These are phyloP conservation scores for Herminia tarsipennalis DNA, from an alignment of 2,888 invertebrate species.

Conservation along the genomic window DNA sequence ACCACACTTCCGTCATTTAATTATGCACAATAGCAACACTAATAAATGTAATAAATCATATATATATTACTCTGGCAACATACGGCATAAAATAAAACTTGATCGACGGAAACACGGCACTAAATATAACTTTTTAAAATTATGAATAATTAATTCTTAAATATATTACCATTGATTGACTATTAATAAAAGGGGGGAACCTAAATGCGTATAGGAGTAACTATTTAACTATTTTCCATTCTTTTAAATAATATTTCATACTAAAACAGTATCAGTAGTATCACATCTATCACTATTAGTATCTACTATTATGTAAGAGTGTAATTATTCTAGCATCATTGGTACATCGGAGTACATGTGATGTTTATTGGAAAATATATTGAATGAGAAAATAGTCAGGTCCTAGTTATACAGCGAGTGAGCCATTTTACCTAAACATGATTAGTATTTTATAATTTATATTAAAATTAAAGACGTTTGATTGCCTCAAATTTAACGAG, in stretches of 20 bases:
- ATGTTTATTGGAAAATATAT: constrained; percentile 37
- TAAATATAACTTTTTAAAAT: constrained; percentile 58
- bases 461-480: constrained; percentile 33
- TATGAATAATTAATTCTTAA: constrained; percentile 52
- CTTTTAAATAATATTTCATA: constrained; percentile 61
- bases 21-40: constrained; percentile 40
- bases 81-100: constrained; percentile 50
- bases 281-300: constrained; percentile 69
- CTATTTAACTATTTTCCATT: constrained; percentile 64
- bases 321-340: constrained; percentile 41
- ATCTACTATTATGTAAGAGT: constrained; percentile 47
- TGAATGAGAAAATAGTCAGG: constrained; percentile 46
- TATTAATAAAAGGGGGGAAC: constrained; percentile 56
- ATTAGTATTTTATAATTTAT: constrained; percentile 50
- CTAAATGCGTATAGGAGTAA: constrained; percentile 73
- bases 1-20: constrained; percentile 54
- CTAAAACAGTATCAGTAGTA: constrained; percentile 61
- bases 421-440: constrained; percentile 51
- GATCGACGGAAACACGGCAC: constrained; percentile 63
- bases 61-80: constrained; percentile 63
- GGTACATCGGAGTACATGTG: constrained; percentile 34
- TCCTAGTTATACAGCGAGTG: constrained; percentile 47
- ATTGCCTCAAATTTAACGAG: constrained; percentile 40
- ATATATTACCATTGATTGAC: constrained; percentile 61
- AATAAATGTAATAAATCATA: constrained; percentile 36